Base-by-base conservation (phyloP, 2,113 vertebrate genomes). In the Bucco capensis region DNA sequence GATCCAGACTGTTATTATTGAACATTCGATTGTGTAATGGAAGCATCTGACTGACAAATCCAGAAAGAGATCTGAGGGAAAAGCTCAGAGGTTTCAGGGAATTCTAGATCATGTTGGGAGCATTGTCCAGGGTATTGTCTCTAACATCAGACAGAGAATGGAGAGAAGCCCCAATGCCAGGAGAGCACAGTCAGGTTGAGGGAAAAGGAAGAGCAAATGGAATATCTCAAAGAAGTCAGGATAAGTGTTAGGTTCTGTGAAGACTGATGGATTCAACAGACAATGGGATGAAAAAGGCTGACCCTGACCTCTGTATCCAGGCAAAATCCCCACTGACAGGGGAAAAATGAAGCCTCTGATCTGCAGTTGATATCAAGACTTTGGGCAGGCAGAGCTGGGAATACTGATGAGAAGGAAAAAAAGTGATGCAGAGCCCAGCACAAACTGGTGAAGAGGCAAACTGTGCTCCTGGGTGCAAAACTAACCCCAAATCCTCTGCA, bases 1-100 rank as follows among this genome's bases (percentile, higher is more conserved):
- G 83, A 93, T 92, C 69, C 88, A 95, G 87, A 78, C 92, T 93
- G 70, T 92, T 93, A 94, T 93, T 92, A 83, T 58, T 67, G 95
- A 94, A 83, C 47, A 51, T 77, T 47, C 62, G 80, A 95, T 14
- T 83, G 60, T 71, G 65, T 61, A 40, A 89, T 87, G 87, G 93
- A 86, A 46, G 86, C 46, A 77, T 69, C 75, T 83, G 91, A 87
- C 95, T 95, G 81, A 89, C 74, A 93, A 75, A 93, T 49, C 49
- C 67, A 84, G 86, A 83, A 90, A 61, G 62, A 40, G 87, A 78
- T 84, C 83, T 50, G 67, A 89, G 87, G 5, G 1, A 37, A 75
- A 71, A 37, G 71, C 51, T 92, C 58, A 78, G 73, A 82, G 46
- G 74, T 81, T 75, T 37, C 64, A 72, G 84, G 70, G 90, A 69